Evolutionary conservation across 2,888 invertebrate species (phyloP).

Genomic region (Desoria tigrina): DNA sequence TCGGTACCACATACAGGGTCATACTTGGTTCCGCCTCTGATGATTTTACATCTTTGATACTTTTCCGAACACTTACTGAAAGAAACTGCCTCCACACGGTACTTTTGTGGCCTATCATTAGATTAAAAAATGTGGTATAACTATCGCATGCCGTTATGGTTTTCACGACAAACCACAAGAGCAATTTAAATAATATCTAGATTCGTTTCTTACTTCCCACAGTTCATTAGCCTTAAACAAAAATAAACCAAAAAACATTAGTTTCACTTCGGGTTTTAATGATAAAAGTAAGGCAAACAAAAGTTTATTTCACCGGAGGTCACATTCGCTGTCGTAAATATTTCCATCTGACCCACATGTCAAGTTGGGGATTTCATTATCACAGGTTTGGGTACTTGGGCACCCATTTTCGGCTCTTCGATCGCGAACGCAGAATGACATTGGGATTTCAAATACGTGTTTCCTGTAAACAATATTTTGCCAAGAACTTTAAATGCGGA

Average conservation of each 20-base stretch:
- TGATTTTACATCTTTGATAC: constrained; percentile 73
- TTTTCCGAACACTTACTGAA: constrained; percentile 78
- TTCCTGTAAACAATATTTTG: constrained; percentile 71
- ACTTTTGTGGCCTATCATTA: constrained; percentile 53
- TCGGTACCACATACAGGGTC: constrained; percentile 85
- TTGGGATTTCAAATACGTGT: constrained; percentile 88
- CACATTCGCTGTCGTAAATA: constrained; percentile 70
- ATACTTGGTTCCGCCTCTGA: constrained; percentile 59
- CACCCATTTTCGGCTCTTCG: constrained; percentile 56
- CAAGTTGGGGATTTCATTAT: constrained; percentile 68
- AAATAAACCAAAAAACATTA: constrained; percentile 87
- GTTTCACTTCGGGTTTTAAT: constrained; percentile 85
- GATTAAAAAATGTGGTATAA: constrained; percentile 18
- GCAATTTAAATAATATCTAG: background rate
- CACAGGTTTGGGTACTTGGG: constrained; percentile 60
- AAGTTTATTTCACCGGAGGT: too few relatives aligned
- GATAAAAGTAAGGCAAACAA: too few relatives aligned
- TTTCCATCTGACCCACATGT: constrained; percentile 88
- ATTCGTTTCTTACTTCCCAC: constrained; percentile 5
- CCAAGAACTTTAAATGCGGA: too few relatives aligned
- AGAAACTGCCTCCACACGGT: constrained; percentile 62
- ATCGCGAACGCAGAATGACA: constrained; percentile 77
- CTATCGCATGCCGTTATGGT: background rate
- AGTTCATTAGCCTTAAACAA: constrained; percentile 57
- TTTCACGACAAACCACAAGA: background rate